Conservation (phyloP, 1,140 invertebrate species). For the Heliconius melpomene region DNA sequence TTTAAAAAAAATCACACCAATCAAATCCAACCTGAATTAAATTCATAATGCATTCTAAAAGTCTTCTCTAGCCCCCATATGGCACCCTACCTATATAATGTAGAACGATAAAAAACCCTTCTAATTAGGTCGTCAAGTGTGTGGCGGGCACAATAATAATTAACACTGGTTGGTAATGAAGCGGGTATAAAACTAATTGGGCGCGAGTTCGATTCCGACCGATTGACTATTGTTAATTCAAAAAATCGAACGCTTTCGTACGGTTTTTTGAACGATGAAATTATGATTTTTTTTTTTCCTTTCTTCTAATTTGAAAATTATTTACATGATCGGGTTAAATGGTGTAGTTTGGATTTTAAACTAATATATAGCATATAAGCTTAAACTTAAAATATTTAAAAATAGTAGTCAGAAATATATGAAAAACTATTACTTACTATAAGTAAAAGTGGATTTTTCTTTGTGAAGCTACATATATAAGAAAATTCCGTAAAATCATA, state of each 20-base stretch:
- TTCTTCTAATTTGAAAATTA: background rate
- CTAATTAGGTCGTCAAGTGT: conserved; percentile 77
- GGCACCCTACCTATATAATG: background rate
- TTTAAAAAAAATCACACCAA: background rate
- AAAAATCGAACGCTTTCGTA: conserved; percentile 29
- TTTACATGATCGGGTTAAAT: background rate
- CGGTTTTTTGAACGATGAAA: background rate
- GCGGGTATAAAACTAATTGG: conserved; percentile 79
- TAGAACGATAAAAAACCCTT: conserved; percentile 54
- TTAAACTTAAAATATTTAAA: too few relatives aligned
- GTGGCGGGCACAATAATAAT: conserved; percentile 76
- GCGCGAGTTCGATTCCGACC: conserved; percentile 52
- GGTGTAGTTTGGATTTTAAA: background rate
- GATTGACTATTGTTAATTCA: conserved; percentile 26
- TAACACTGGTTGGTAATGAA: conserved; percentile 78
- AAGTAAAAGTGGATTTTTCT: too few relatives aligned
- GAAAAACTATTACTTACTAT: too few relatives aligned
- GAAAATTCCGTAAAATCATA: too few relatives aligned
- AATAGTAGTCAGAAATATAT: too few relatives aligned
- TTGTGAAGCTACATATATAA: too few relatives aligned
- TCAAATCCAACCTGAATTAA: background rate
- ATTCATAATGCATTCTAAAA: conserved; percentile 11
- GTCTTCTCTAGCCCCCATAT: background rate
- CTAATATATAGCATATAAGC: background rate
- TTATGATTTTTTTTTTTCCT: background rate